Base-by-base conservation (phyloP, 2,888 invertebrate species). In the Drosophila nr. perissopoda region DNA sequence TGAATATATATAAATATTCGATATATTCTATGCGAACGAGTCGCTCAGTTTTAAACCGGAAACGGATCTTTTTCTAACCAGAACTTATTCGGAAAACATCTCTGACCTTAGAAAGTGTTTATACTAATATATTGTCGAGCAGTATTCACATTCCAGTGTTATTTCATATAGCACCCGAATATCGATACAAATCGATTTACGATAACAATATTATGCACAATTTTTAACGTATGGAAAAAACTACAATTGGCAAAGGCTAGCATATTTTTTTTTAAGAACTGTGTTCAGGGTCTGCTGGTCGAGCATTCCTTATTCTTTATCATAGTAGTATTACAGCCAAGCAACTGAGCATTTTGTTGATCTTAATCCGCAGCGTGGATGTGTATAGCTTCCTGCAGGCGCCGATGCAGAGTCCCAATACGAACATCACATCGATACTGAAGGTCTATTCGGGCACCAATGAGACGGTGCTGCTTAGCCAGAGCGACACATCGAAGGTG, bases 401-500 rank as follows among this genome's bases (percentile, higher is more conserved):
- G 1, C 95, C 95, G 0, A 94, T 96, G 53, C 96, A 96, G 83
- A 95, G 94, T 71, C 95, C 95, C 74, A 93, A 94, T 7, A 92
- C 93, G 21, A 94, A 93, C 80, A 93, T 93, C 11, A 91, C 93
- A 6, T 92, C 93, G 11, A 93, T 93, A 40, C 70, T 93, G 6
- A 93, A 93, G 70, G 91, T 92, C 8, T 93, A 93, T 34, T 92
- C 92, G 0, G 93, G 92, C 51, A 92, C 92, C 49, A 93, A 93
- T 69, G 93, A 93, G 68, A 92, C 92, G 4, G 95, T 95, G 45
- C 94, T 96, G 16, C 94, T 97, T 63, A 95, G 95, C 1, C 96
- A 97, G 3, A 95, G 96, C 7, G 96, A 97, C 64, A 97, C 98
- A 0, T 97, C 97, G 0, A 96, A 97, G 90, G 97, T 98, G 0